phyloP scores from a whole-genome alignment of 2,797 vertebrate species.

The Eulemur rubriventer region DNA sequence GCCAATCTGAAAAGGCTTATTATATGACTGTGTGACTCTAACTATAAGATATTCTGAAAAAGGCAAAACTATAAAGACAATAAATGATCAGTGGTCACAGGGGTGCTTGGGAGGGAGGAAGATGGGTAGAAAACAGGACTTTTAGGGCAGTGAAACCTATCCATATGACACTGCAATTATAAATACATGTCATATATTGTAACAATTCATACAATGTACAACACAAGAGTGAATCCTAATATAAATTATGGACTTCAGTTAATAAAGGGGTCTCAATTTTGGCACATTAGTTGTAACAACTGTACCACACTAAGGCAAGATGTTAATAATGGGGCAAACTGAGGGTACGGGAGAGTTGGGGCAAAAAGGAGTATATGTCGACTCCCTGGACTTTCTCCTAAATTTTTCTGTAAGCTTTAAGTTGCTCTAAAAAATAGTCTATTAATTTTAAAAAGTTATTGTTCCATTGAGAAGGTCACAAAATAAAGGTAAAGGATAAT shows the following conservation, averaged over 20 bases:
- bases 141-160: neutral
- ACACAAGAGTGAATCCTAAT: neutral
- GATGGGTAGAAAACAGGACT: neutral
- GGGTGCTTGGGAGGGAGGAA: neutral
- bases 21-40: neutral
- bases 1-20: neutral
- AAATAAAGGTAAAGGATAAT: neutral
- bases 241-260: neutral
- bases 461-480: neutral
- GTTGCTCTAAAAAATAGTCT: neutral
- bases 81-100: neutral
- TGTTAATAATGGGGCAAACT: neutral
- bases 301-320: neutral
- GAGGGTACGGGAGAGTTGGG: neutral
- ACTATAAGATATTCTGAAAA: neutral
- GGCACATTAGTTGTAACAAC: neutral
- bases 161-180: neutral
- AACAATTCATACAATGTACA: neutral
- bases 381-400: neutral
- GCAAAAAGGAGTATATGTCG: neutral
- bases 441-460: neutral
- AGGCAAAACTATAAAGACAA: neutral
- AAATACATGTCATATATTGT: neutral
- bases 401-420: neutral
- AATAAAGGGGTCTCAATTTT: neutral